Evolutionary conservation across 2,113 vertebrate species (phyloP), one percentile per base, ranked within the genome.

Genomic region (Jacana jacana): DNA sequence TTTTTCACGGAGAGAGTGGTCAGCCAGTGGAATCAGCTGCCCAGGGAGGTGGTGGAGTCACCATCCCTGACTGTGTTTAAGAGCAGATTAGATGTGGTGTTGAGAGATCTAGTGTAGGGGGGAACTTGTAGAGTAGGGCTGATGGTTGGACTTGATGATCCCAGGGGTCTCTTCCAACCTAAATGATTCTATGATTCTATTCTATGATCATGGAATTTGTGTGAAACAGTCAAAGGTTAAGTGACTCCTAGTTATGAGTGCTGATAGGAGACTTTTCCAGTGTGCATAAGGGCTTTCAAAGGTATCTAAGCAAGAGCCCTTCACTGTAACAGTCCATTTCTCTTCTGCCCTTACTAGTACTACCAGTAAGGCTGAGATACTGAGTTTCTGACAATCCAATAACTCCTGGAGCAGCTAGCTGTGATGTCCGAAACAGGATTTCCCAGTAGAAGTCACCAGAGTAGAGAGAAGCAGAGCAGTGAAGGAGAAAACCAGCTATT

Each of bases 401-500:
- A 84, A 52, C n/a, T 83, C 31, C 61, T 73, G 65, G 48, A 69
- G 42, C 64, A 63, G 27, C 44, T 60, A 52, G 33, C 33, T 0
- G 0, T 33, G 17, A 33, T 82, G 42, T 42, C 65, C 81, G 61
- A 65, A 85, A 58, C n/a, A 51, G 69, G 22, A 80, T 93, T 95
- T 95, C 66, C 66, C 84, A 58, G 25, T n/a, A 68, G 49, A 33
- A 91, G 61, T 48, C 25, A 61, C 46, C 27, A 12, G 72, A 54
- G 60, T 39, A 51, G 60, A 73, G 83, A 51, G 68, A 60, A 81
- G 65, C 28, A 9, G 64, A 80, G 58, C 40, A 70, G 39, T 23
- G 58, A 90, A 94, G 85, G 75, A 86, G 89, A 95, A 93, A 92
- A 39, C 16, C 65, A 61, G 42, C 82, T 86, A 80, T 78, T 94